These are phyloP conservation scores for Rhorus exstirpatorius DNA, from an alignment of 2,888 invertebrate species.

Conservation along the genomic window DNA sequence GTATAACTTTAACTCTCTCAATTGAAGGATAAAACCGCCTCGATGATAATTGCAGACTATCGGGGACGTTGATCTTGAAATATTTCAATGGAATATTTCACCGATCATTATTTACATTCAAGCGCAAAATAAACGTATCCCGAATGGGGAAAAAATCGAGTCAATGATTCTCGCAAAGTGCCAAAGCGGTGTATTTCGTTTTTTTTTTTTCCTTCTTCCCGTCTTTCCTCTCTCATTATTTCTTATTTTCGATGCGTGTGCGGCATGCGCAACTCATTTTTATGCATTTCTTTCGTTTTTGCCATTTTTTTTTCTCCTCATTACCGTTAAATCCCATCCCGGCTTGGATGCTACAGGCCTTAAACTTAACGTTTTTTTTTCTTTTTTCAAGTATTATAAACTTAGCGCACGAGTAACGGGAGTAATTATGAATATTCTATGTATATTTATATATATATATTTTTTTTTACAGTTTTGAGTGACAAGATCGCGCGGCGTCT, in stretches of 20 bases:
- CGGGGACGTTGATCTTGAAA: slow-evolving; percentile 3
- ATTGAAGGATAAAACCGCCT: not conserved
- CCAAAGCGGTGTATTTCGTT: slow-evolving; percentile 6
- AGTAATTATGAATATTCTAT: slow-evolving; percentile 59
- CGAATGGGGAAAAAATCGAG: not conserved
- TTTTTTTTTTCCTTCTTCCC: not conserved
- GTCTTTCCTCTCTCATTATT: slow-evolving; percentile 49
- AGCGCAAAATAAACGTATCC: slow-evolving; percentile 1
- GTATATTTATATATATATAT: slow-evolving; percentile 56
- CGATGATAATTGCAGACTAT: slow-evolving; percentile 8
- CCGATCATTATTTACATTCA: no score
- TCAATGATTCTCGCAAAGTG: slow-evolving; percentile 54
- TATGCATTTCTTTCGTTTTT: slow-evolving; percentile 73
- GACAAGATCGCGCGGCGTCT: slow-evolving; percentile 56
- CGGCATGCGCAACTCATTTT: slow-evolving; percentile 56
- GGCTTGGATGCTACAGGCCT: slow-evolving; percentile 72
- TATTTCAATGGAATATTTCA: slow-evolving; percentile 27
- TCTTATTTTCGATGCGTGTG: not conserved
- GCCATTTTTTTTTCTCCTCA: slow-evolving; percentile 69
- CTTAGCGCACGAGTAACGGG: slow-evolving; percentile 71
- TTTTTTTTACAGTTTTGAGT: slow-evolving; percentile 64
- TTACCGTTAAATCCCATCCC: slow-evolving; percentile 74
- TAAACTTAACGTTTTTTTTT: no score
- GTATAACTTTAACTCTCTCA: not conserved
- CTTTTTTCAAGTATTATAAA: slow-evolving; percentile 71